Base-by-base conservation (phyloP, 2,888 invertebrate genomes). In the Caenorhabditis zanzibari region DNA sequence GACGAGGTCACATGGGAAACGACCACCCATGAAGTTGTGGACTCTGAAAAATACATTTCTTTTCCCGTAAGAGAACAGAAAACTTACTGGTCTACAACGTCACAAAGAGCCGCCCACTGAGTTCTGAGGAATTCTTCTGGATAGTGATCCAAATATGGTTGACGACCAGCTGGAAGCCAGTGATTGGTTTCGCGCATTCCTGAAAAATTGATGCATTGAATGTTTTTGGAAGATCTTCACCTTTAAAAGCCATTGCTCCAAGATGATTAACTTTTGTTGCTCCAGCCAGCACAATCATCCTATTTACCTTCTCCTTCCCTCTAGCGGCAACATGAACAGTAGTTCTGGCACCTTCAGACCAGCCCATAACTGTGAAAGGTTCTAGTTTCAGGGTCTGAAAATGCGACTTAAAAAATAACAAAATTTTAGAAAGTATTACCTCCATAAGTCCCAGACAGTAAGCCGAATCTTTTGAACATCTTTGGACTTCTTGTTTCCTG, bases 141-240 rank as follows among this genome's bases (percentile, higher is more conserved):
- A 69, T 92, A 92, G 73, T 90, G 90, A 14, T 89, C 88, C 54
- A 92, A 77, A 69, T 92, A 92, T 22, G 89, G 87, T 28, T 84
- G 88, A 35, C 89, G 86, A 35, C 90, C 89, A 14, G 72, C 73
- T 4, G 89, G 87, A 32, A 92, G 81, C 92, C 92, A 92, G 49
- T 91, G 91, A 49, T 91, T 89, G 0, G 91, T 91, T 74, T 92
- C 91, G 0, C 90, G 85, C 92, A 92, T 92, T 32, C 91, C 91
- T 89, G 41, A 61, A 61, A 44, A 0, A 6, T 24, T 24, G 7
- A 7, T 10, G 26, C 26, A 26, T 28, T 41, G 7, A 19, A 1
- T 0, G 22, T 26, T 9, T 59, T 35, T 38, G 22, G 1, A 44
- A 26, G 12, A 44, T 54, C 4, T 26, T 26, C 26, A 88, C 90